Evolutionary conservation across 1,140 invertebrate genomes (phyloP).

Genomic region (Chlorops oryzae): DNA sequence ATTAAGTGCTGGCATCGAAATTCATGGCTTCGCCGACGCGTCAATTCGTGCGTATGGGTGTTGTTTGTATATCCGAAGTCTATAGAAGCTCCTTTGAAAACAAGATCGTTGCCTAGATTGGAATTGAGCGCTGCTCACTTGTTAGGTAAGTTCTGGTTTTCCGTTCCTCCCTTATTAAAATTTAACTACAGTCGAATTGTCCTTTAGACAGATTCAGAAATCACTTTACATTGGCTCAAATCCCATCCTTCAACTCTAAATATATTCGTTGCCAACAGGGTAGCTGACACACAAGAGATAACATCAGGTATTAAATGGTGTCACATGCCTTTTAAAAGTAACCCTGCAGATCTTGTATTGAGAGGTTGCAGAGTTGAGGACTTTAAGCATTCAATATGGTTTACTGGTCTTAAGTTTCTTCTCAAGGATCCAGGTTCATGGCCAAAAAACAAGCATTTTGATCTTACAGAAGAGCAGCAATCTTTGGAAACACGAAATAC

Average conservation of each 20-base stretch:
- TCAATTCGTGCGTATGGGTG: conserved; percentile 36
- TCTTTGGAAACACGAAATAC: too few relatives aligned
- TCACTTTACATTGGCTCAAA: too few relatives aligned
- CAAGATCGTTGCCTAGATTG: too few relatives aligned
- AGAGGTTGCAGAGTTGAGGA: neutral
- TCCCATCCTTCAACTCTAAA: too few relatives aligned
- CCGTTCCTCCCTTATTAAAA: too few relatives aligned
- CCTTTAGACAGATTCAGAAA: too few relatives aligned
- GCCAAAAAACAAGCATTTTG: neutral
- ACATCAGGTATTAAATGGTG: neutral
- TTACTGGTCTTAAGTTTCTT: neutral
- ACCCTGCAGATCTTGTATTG: neutral
- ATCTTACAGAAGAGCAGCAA: too few relatives aligned
- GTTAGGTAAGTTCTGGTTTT: too few relatives aligned
- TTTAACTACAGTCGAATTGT: neutral
- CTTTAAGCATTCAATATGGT: neutral
- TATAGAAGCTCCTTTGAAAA: too few relatives aligned
- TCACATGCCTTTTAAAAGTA: neutral
- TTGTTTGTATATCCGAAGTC: conserved; percentile 37
- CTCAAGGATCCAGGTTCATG: neutral
- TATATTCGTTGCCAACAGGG: too few relatives aligned
- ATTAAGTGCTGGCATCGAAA: conserved; percentile 10
- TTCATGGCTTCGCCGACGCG: conserved; percentile 39
- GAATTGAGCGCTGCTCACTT: too few relatives aligned
- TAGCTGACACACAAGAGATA: neutral